These are phyloP conservation scores for Cydia fagiglandana DNA, from an alignment of 1,140 invertebrate species.

Conservation along the genomic window DNA sequence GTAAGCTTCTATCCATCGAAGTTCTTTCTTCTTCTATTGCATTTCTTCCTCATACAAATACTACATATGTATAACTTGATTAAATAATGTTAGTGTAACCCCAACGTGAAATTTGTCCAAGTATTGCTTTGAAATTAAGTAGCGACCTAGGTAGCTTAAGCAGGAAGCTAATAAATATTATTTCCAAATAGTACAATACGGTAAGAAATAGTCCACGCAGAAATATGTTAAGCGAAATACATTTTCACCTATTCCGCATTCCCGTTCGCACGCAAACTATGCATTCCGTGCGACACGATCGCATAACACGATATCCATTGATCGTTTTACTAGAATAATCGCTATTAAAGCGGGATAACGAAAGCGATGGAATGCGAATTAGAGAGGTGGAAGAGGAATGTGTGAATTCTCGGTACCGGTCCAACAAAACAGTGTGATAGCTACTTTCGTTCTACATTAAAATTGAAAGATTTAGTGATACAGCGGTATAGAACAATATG, in stretches of 20 bases:
- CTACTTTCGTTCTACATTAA: conserved; percentile 32
- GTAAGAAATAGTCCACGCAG: conserved; percentile 2
- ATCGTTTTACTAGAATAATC: neutral
- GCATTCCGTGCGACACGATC: conserved; percentile 35
- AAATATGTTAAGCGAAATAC: conserved; percentile 37
- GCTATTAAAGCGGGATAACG: neutral
- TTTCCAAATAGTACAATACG: conserved; percentile 8
- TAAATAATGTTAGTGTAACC: neutral
- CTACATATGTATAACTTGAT: too few relatives aligned
- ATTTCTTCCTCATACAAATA: too few relatives aligned
- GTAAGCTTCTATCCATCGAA: too few relatives aligned
- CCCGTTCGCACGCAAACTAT: conserved; percentile 37
- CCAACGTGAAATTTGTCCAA: neutral
- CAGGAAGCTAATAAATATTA: neutral
- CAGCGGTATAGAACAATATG: conserved; percentile 31
- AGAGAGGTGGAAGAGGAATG: conserved; percentile 13
- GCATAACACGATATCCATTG: conserved; percentile 31
- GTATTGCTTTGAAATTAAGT: neutral
- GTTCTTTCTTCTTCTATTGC: too few relatives aligned
- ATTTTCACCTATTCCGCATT: conserved; percentile 45
- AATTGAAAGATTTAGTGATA: conserved; percentile 32
- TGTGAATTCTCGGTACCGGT: conserved; percentile 24
- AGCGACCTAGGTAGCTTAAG: neutral
- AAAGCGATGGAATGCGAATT: conserved; percentile 1
- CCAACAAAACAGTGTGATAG: conserved; percentile 26